Evolutionary conservation across 2,888 invertebrate genomes (phyloP).

Genomic region (Amphipyra tragopoginis): DNA sequence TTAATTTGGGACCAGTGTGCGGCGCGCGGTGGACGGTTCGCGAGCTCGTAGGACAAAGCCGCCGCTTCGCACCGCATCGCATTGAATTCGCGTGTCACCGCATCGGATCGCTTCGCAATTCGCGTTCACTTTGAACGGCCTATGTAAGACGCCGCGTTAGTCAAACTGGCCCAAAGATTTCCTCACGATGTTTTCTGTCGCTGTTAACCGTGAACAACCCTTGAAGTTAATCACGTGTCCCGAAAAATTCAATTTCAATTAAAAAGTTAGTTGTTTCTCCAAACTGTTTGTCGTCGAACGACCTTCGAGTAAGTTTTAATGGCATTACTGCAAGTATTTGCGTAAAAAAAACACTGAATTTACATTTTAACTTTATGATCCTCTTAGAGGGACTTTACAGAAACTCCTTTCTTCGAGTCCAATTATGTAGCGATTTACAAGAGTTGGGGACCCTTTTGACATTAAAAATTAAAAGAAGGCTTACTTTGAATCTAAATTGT

Average conservation of each 20-base stretch:
- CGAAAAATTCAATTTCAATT: slow-evolving; percentile 26
- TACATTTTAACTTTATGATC: slow-evolving; percentile 56
- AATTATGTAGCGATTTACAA: slow-evolving; percentile 48
- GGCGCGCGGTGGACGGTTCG: too few species aligned
- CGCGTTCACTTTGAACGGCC: too few species aligned
- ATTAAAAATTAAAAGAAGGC: slow-evolving; percentile 14
- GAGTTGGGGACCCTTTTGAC: slow-evolving; percentile 20
- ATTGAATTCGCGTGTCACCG: too few species aligned
- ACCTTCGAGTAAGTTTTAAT: slow-evolving; percentile 51
- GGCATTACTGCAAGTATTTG: slow-evolving; percentile 38
- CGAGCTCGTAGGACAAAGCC: too few species aligned
- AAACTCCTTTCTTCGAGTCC: slow-evolving; percentile 40
- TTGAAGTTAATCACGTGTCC: too few species aligned
- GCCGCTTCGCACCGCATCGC: too few species aligned
- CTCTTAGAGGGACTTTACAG: slow-evolving; percentile 42
- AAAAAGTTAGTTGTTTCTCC: slow-evolving; percentile 28
- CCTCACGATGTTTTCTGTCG: too few species aligned
- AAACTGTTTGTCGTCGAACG: slow-evolving; percentile 26
- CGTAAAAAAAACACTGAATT: slow-evolving; percentile 43
- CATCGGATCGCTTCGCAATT: too few species aligned
- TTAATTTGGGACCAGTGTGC: too few species aligned
- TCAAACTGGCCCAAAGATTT: too few species aligned
- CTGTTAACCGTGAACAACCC: too few species aligned
- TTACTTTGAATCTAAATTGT: neutral
- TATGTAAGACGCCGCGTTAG: too few species aligned